Conservation (phyloP, 2,888 invertebrate species). For the Pycnomerus fuliginosus region DNA sequence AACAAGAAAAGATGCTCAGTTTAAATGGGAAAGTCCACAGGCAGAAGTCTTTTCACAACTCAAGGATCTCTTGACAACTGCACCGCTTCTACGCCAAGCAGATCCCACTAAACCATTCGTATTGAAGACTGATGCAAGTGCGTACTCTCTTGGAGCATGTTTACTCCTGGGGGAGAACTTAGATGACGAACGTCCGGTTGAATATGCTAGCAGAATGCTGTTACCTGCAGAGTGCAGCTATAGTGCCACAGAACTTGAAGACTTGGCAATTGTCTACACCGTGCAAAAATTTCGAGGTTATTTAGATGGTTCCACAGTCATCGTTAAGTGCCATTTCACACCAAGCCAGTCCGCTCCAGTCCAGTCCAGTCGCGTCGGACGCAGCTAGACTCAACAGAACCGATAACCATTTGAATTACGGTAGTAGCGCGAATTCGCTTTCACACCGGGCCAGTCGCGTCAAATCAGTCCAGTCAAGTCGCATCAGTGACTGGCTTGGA, state of each 20-base stretch:
- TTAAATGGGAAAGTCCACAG: constrained; percentile 22
- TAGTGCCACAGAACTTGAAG: constrained; percentile 32
- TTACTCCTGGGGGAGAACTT: constrained; percentile 30
- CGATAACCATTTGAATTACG: too few species aligned
- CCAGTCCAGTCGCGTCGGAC: too few species aligned
- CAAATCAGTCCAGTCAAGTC: too few species aligned
- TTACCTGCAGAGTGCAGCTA: constrained; percentile 33
- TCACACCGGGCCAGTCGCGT: too few species aligned
- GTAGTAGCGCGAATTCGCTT: too few species aligned
- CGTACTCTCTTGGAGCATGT: constrained; percentile 28
- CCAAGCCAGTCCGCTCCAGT: too few species aligned
- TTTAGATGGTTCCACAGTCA: constrained; percentile 43
- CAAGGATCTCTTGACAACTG: constrained; percentile 26
- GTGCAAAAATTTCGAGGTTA: constrained; percentile 48
- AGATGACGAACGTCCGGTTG: constrained; percentile 28
- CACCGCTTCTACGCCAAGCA: constrained; percentile 31
- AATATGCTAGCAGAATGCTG: constrained; percentile 36
- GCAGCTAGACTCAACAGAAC: too few species aligned
- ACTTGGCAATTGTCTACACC: constrained; percentile 38
- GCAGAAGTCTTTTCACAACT: too few species aligned
- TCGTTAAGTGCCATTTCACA: too few species aligned
- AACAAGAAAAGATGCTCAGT: constrained; percentile 5
- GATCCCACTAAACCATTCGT: constrained; percentile 28
- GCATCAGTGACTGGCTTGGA: too few species aligned
- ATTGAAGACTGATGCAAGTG: constrained; percentile 34